Base-by-base conservation (phyloP, 2,113 vertebrate genomes). In the Eclectus roratus region DNA sequence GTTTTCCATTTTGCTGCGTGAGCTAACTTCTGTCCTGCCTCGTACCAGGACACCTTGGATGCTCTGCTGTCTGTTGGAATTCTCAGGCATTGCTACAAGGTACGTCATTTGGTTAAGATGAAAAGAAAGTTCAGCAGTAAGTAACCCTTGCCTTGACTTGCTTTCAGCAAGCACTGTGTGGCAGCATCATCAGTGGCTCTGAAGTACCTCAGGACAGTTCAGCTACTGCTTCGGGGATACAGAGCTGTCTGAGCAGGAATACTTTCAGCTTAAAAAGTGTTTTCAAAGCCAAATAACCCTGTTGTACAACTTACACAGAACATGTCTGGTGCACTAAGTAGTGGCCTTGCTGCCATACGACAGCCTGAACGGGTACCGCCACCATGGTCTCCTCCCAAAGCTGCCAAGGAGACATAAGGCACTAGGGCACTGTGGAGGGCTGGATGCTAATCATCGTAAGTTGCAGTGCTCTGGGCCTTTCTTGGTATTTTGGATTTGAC, bases 241-340 rank as follows among this genome's bases (percentile, higher is more conserved):
- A 87, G 56, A 44, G 56, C 28, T 86, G 44, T 50, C 53, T 53
- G 31, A 88, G 85, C 41, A 70, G 79, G 58, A 66, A 47, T 60
- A 52, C 44, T 43, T 76, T 31, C 12, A 93, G 76, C 85, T 76
- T 70, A 16, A 50, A 63, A 78, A 79, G 27, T 43, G 85, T 85
- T 94, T 96, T 95, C 83, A 94, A 80, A 91, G 88, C 46, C 84
- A 94, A 94, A 93, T 95, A 74, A 96, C 71, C 87, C 92, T 92
- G 78, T 94, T 96, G 73, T 84, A 81, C 78, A 92, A 94, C 77
- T 96, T 80, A 80, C 72, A 82, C 21, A 20, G 91, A 87, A 85
- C 68, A 84, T 15, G 49, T 82, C 94, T 91, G 95, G 94, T 96
- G 96, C 91, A 94, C 89, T 94, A 94, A 94, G 90, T 47, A 77